These are phyloP conservation scores for Penaeus indicus DNA, from an alignment of 1,140 invertebrate genomes.

Conservation along the genomic window DNA sequence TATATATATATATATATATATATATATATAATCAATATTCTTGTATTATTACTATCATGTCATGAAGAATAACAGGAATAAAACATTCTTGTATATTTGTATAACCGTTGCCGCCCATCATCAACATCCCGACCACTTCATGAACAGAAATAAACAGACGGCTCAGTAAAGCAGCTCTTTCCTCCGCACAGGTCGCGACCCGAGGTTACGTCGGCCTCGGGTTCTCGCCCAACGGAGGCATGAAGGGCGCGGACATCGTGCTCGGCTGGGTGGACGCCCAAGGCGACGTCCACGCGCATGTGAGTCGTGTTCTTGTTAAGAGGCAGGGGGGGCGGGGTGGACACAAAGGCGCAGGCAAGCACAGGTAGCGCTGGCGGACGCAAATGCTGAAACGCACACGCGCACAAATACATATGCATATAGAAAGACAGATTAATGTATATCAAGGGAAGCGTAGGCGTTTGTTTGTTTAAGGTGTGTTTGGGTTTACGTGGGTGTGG, in stretches of 20 bases:
- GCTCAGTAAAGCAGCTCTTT: neutral
- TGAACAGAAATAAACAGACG: neutral
- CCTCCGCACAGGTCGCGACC: conserved; percentile 40
- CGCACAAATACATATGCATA: neutral
- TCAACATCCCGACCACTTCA: neutral
- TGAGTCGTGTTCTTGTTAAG: neutral
- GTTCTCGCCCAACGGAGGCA: conserved; percentile 53
- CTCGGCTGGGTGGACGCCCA: conserved; percentile 45
- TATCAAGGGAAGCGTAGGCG: neutral
- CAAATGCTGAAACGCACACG: too few species aligned
- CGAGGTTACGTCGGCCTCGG: conserved; percentile 44
- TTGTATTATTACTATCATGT: neutral
- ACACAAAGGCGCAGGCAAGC: neutral
- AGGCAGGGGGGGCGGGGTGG: neutral
- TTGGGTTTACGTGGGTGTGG: neutral
- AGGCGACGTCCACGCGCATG: conserved; percentile 26
- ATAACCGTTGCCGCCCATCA: too few species aligned
- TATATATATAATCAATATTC: neutral
- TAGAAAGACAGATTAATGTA: neutral
- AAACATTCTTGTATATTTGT: neutral
- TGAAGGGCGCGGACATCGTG: conserved; percentile 44
- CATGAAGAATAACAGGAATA: neutral
- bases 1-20: conserved; percentile 27
- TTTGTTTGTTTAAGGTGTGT: neutral
- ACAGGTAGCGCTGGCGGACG: neutral